Percentiles rank a stretch among this genome's conserved stretches.
These are phyloP conservation scores for Cotesia glomerata DNA, from an alignment of 1,140 invertebrate genomes.

Conservation along the genomic window DNA sequence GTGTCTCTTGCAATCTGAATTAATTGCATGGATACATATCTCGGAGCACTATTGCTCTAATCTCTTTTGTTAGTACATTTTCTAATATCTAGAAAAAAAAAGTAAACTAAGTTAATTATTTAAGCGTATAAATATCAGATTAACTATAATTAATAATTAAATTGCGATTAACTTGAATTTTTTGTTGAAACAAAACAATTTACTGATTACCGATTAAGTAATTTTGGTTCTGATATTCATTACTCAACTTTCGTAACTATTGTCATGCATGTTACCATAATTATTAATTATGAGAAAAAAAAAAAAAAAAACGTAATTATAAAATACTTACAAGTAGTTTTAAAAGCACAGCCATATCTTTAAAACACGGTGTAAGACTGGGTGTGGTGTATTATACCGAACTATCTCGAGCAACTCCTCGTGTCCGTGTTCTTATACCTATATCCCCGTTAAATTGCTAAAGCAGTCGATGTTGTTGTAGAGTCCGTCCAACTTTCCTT, in stretches of 20 bases:
- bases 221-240: too few relatives aligned
- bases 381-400: conserved; percentile 43
- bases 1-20: not conserved
- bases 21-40: not conserved
- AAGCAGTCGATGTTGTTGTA: conserved; percentile 13
- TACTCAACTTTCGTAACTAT: too few relatives aligned
- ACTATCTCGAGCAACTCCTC: conserved; percentile 44
- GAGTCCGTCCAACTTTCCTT: conserved; percentile 41
- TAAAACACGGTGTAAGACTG: conserved; percentile 34
- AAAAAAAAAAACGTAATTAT: not conserved
- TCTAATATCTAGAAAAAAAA: not conserved
- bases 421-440: conserved; percentile 47
- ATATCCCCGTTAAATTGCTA: conserved; percentile 45
- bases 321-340: conserved; percentile 38
- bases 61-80: not conserved
- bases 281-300: not conserved
- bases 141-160: too few relatives aligned
- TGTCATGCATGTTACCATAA: too few relatives aligned
- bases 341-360: conserved; percentile 38
- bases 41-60: not conserved
- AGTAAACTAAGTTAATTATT: too few relatives aligned
- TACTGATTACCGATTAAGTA: too few relatives aligned
- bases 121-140: too few relatives aligned
- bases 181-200: too few relatives aligned
- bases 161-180: too few relatives aligned